Conservation (phyloP, 2,797 vertebrate genomes). For the Gallinago solitaria region DNA sequence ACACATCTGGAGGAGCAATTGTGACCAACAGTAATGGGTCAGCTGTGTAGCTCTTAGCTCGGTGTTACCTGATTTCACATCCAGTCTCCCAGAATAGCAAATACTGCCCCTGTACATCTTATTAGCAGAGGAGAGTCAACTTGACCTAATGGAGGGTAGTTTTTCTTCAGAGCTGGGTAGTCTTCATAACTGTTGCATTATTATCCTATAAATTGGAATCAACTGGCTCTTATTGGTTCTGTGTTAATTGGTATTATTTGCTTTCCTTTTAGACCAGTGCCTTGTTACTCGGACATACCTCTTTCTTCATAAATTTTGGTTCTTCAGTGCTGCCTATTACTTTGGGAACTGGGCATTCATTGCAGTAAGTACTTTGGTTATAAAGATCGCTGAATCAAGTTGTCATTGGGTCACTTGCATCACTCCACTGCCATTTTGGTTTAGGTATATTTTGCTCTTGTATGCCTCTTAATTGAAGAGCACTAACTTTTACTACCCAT, state of each 20-base stretch:
- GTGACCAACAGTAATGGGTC: no score
- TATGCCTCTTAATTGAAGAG: not conserved
- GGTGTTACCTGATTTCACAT: no score
- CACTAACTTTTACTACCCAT: not conserved
- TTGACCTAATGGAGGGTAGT: no score
- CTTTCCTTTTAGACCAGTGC: slow-evolving; percentile 89
- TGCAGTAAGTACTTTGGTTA: slow-evolving; percentile 82
- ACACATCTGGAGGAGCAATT: no score
- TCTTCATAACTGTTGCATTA: not conserved
- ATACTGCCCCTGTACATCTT: no score
- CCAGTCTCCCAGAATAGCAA: no score
- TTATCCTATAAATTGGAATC: not conserved
- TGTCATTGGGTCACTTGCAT: not conserved
- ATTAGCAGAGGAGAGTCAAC: no score
- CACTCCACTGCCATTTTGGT: not conserved
- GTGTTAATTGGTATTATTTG: not conserved
- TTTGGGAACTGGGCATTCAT: slow-evolving; percentile 99
- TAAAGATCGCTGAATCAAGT: not conserved
- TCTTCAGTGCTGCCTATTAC: slow-evolving; percentile 98
- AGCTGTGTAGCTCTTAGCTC: no score
- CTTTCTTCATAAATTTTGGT: slow-evolving; percentile 99
- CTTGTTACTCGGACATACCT: slow-evolving; percentile 93
- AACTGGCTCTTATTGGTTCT: not conserved
- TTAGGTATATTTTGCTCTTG: not conserved
- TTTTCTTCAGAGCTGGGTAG: no score